phyloP scores from a whole-genome alignment of 2,888 invertebrate genomes.

The Ceriagrion tenellum region DNA sequence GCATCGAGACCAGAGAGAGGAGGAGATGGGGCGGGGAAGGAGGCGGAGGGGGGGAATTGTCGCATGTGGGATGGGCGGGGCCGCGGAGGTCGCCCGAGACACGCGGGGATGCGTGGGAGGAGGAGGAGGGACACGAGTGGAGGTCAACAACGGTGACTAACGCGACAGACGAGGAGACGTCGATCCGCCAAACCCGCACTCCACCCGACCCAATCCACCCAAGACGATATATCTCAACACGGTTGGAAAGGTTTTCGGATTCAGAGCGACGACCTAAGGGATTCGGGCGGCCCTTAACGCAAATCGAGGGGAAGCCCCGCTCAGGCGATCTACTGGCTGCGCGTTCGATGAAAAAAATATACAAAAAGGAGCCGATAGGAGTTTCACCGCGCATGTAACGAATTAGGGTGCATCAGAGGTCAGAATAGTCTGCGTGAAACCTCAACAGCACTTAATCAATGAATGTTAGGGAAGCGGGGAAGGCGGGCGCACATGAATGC shows the following conservation, averaged over 20 bases:
- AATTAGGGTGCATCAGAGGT: too few species aligned
- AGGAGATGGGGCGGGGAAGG: background rate
- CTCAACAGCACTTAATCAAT: too few species aligned
- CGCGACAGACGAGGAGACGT: background rate
- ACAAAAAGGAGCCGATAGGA: too few species aligned
- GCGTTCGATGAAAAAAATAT: too few species aligned
- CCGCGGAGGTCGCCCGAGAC: background rate
- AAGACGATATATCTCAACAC: background rate
- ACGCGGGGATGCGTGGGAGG: background rate
- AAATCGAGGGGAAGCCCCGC: background rate
- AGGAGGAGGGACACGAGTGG: background rate
- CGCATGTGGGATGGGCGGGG: background rate
- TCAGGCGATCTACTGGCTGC: background rate
- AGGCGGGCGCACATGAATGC: too few species aligned
- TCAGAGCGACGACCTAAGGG: background rate
- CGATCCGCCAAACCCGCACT: background rate
- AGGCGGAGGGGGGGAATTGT: background rate
- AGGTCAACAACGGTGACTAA: background rate
- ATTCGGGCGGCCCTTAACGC: background rate
- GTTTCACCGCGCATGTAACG: too few species aligned
- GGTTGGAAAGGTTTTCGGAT: background rate
- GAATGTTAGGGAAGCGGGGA: too few species aligned
- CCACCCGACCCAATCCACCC: background rate
- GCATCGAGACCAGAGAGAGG: background rate
- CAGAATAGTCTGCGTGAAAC: too few species aligned